Conservation (phyloP, 2,113 vertebrate species). For the Tachysurus fulvidraco region DNA sequence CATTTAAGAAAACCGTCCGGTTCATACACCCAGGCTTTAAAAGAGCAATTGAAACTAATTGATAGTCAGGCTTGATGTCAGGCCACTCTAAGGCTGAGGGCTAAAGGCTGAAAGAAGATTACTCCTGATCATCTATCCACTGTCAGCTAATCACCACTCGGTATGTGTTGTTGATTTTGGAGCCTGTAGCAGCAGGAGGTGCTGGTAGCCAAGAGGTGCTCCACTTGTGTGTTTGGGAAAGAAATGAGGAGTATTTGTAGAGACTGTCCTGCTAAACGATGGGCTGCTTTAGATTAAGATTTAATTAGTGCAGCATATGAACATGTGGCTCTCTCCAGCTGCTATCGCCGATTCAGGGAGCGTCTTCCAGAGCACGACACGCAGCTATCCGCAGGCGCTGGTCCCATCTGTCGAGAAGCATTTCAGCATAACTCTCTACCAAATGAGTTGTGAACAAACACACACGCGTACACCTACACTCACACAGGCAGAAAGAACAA, state of each 20-base stretch:
- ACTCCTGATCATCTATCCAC: not conserved
- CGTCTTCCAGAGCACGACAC: conserved; percentile 30
- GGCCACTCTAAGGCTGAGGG: not conserved
- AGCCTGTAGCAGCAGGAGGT: not conserved
- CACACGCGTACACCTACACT: not conserved
- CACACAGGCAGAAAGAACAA: conserved; percentile 2
- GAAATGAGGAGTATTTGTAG: not conserved
- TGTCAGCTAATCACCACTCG: not conserved
- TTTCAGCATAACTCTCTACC: conserved; percentile 56
- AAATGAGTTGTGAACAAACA: conserved; percentile 42
- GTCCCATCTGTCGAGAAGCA: conserved; percentile 66
- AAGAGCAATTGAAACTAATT: not conserved
- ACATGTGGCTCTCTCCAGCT: conserved; percentile 18
- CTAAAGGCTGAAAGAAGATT: not conserved
- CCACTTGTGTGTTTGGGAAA: not conserved
- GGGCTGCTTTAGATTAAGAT: not conserved
- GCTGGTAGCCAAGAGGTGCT: not conserved
- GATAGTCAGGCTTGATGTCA: not conserved
- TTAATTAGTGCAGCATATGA: conserved; percentile 20
- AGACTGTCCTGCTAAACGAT: not conserved
- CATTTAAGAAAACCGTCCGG: not conserved
- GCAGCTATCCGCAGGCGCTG: conserved; percentile 61
- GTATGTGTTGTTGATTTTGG: not conserved
- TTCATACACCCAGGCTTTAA: not conserved
- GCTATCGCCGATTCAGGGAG: not conserved